Conservation (phyloP, 64 coral and sea anemone genomes). For the Porites lutea region DNA sequence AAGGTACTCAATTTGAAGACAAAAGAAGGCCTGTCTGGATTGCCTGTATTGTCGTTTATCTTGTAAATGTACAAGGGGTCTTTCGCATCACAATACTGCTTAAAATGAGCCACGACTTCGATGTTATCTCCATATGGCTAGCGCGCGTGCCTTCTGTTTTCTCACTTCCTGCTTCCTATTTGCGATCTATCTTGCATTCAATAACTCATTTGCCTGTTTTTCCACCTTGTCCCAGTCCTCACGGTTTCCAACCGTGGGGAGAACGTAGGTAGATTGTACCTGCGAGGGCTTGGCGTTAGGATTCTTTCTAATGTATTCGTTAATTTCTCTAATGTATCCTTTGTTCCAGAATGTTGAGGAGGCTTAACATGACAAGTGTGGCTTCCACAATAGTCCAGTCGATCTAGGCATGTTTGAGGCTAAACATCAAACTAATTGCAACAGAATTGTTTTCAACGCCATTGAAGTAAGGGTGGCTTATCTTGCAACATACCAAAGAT, state of each 20-base stretch:
- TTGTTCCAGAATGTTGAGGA: constrained; percentile 5
- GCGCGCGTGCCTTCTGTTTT: constrained; percentile 8
- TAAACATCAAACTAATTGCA: no score
- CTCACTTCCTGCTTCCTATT: constrained; percentile 64
- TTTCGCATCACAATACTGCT: constrained; percentile 55
- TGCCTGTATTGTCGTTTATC: constrained; percentile 61
- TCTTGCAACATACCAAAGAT: no score
- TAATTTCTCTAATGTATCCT: constrained; percentile 52
- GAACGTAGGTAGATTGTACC: constrained; percentile 57
- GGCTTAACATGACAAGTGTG: constrained; percentile 28
- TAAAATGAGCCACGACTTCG: constrained; percentile 64
- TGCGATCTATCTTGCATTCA: constrained; percentile 62
- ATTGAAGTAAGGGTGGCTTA: no score
- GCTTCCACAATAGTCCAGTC: constrained; percentile 51
- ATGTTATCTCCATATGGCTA: constrained; percentile 59
- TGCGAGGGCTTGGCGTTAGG: constrained; percentile 58
- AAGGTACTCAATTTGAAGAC: constrained; percentile 67
- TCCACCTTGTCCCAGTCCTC: constrained; percentile 46
- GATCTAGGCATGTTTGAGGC: no score
- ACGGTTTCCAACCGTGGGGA: constrained; percentile 39
- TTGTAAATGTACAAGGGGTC: constrained; percentile 64
- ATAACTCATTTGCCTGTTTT: background rate
- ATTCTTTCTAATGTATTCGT: constrained; percentile 63
- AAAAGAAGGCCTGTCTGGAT: constrained; percentile 67
- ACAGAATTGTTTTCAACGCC: no score